phyloP scores from a whole-genome alignment of 2,113 vertebrate species.

The Channa maculata region DNA sequence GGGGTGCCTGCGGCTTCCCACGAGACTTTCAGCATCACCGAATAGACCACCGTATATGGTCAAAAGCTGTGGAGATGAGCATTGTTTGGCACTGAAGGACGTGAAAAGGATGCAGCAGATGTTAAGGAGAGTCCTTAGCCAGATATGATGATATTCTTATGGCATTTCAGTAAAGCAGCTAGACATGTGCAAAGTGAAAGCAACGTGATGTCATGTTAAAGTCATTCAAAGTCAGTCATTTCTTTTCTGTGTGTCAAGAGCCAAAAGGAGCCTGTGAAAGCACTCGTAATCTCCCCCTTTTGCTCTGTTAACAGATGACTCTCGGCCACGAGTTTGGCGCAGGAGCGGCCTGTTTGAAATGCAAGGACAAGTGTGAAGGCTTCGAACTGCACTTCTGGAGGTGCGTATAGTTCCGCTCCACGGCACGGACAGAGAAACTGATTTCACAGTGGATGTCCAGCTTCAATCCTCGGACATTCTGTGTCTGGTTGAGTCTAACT shows the following conservation, averaged over 20 bases:
- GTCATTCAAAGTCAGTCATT: not conserved
- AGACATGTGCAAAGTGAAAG: too few species aligned
- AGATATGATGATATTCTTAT: too few species aligned
- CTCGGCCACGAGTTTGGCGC: constrained; percentile 96
- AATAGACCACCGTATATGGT: constrained; percentile 58
- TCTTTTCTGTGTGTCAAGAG: not conserved
- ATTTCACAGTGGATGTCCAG: not conserved
- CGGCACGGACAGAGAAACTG: not conserved
- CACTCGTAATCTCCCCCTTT: not conserved
- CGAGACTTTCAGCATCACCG: not conserved
- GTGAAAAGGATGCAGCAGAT: not conserved
- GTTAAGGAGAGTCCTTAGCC: not conserved
- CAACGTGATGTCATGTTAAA: too few species aligned
- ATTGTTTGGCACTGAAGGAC: not conserved
- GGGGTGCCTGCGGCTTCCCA: constrained; percentile 14
- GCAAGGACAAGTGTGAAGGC: constrained; percentile 97
- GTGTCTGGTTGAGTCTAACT: not conserved
- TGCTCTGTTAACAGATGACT: constrained; percentile 87
- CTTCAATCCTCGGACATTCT: not conserved
- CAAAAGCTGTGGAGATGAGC: not conserved
- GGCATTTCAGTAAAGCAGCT: too few species aligned
- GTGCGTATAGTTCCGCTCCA: constrained; percentile 77
- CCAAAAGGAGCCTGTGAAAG: not conserved
- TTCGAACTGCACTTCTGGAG: constrained; percentile 99
- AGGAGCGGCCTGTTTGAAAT: constrained; percentile 94